Conservation (phyloP, 1,140 invertebrate genomes). For the Drosophila tsacasi region DNA sequence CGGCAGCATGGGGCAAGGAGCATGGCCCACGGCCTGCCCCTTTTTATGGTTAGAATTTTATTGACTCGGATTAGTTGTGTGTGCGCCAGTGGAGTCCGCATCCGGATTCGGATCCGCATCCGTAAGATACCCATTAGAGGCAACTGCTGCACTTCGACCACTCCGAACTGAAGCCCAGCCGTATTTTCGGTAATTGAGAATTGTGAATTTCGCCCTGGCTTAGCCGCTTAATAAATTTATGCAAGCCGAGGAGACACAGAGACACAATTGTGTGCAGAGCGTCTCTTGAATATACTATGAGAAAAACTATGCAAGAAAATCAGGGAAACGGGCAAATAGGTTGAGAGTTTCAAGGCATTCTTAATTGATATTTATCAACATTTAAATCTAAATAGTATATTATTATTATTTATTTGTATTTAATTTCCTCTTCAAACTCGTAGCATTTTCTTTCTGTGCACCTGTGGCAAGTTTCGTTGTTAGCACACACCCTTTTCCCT, state of each 20-base stretch:
- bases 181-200: constrained; percentile 60
- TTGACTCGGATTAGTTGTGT: constrained; percentile 72
- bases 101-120: constrained; percentile 1
- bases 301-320: background rate
- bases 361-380: background rate
- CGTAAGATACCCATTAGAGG: constrained; percentile 41
- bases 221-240: constrained; percentile 67
- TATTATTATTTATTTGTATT: background rate
- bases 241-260: constrained; percentile 22
- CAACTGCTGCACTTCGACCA: constrained; percentile 19
- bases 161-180: background rate
- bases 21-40: constrained; percentile 1
- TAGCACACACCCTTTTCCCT: constrained; percentile 35
- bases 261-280: constrained; percentile 16
- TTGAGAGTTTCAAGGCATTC: background rate
- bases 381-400: background rate
- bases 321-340: background rate
- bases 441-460: background rate
- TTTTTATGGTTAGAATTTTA: constrained; percentile 75
- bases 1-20: background rate
- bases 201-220: constrained; percentile 49
- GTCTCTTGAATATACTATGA: background rate
- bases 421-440: background rate
- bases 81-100: constrained; percentile 3
- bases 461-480: constrained; percentile 38